These are phyloP conservation scores for Drosophila heteroneura DNA, from an alignment of 2,888 invertebrate genomes.

Conservation along the genomic window DNA sequence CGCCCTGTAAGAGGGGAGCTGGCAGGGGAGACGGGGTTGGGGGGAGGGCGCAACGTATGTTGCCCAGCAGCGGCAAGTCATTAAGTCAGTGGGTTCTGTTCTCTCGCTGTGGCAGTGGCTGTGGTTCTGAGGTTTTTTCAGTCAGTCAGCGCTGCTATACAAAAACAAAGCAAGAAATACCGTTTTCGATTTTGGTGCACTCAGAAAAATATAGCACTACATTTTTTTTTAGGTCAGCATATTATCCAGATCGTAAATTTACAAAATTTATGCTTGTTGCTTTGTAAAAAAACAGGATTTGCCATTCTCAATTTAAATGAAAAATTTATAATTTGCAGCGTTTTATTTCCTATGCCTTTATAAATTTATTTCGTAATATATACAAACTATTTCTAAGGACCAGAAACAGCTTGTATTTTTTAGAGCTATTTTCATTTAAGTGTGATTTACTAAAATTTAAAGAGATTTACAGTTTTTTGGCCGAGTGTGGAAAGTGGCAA, in stretches of 20 bases:
- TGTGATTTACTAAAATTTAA: too few species aligned
- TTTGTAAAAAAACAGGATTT: not conserved
- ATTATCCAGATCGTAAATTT: not conserved
- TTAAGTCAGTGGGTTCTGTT: conserved; percentile 61
- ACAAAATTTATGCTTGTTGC: not conserved
- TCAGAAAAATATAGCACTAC: not conserved
- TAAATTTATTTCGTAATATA: not conserved
- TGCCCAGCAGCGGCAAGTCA: conserved; percentile 52
- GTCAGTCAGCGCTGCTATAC: conserved; percentile 23
- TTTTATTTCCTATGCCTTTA: not conserved
- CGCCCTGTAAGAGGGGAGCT: conserved; percentile 41
- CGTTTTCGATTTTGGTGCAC: conserved; percentile 57
- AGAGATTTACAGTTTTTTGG: not conserved
- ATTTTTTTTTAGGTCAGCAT: not conserved
- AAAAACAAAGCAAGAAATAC: conserved; percentile 35
- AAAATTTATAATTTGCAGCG: not conserved
- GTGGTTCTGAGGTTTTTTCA: conserved; percentile 18
- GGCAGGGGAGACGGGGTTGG: too few species aligned
- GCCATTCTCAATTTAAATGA: not conserved
- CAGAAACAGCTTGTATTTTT: not conserved
- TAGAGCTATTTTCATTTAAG: not conserved
- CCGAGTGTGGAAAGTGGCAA: conserved; percentile 39
- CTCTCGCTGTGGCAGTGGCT: conserved; percentile 31
- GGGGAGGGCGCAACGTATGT: not conserved
- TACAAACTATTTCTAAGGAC: not conserved